Base-by-base conservation (phyloP, 2,888 invertebrate genomes). In the Sinhomidia bicolor region DNA sequence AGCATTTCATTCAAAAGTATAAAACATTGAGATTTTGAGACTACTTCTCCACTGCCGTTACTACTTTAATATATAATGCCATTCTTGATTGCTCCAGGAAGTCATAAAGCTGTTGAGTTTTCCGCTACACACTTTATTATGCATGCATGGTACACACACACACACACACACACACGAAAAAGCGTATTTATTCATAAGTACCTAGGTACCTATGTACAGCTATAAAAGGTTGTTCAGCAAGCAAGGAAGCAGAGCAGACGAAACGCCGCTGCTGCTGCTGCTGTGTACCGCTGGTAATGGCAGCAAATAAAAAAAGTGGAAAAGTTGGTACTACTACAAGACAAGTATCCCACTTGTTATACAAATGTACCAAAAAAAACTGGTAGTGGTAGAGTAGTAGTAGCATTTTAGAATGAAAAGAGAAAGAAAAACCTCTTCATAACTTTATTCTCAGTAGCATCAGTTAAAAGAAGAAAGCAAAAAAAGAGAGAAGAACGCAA, bases 41-140 rank as follows among this genome's bases (percentile, higher is more conserved):
- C 51, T n/a, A n/a, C n/a, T 51, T 1, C n/a, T 51, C 5, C 51
- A 3, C n/a, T 57, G 23, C 57, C n/a, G n/a, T n/a, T 57, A 6
- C 57, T 14, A 47, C 44, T 23, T n/a, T 23, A 57, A 57, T 57
- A 57, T 57, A 57, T 57, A 57, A 57, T 57, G 57, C 20, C 57
- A 57, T 57, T 20, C 7, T 57, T 57, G 57, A 57, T 29, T 62
- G 62, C 65, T 65, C 6, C 4, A 7, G 65, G 65, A 65, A 32
- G 65, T 65, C 65, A 65, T 65, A 32, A 65, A 65, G 26, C 32
- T 65, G 12, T n/a, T 6, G 57, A 57, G 20, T 57, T 57, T 20
- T 20, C 32, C n/a, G 6, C 1, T 26, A 32, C 65, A 65, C 65
- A 32, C 65, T 65, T 32, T 65, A 65, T 65, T 65, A 65, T 65